These are phyloP conservation scores for Drosophila merina DNA, from an alignment of 2,888 invertebrate species.

Conservation along the genomic window DNA sequence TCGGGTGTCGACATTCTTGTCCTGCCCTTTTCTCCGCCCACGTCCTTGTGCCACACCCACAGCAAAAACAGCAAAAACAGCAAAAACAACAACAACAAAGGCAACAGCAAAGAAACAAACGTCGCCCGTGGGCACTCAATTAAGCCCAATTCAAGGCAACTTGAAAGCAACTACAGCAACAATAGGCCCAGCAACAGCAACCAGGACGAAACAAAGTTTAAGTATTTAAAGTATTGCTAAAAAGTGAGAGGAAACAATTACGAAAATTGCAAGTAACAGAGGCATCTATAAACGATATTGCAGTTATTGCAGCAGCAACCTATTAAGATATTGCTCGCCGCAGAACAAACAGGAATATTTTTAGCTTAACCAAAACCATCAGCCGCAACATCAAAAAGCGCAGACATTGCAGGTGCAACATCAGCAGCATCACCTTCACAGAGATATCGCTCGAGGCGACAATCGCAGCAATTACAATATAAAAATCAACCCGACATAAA, in stretches of 20 bases:
- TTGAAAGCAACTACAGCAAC: constrained; percentile 49
- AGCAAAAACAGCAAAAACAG: not conserved
- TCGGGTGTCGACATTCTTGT: constrained; percentile 46
- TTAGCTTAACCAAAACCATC: not conserved
- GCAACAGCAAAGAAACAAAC: not conserved
- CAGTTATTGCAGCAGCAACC: constrained; percentile 1
- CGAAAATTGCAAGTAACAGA: constrained; percentile 8
- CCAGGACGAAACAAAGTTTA: constrained; percentile 22
- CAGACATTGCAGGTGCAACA: constrained; percentile 22
- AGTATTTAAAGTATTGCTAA: constrained; percentile 4
- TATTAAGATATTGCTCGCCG: not conserved
- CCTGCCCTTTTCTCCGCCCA: not conserved
- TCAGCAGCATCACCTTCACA: not conserved
- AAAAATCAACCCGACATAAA: not conserved
- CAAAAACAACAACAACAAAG: not conserved
- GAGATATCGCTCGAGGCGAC: not conserved
- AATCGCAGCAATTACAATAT: constrained; percentile 1
- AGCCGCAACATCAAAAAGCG: constrained; percentile 3
- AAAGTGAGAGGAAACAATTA: constrained; percentile 7
- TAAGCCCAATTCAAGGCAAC: constrained; percentile 64
- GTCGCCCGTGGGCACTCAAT: constrained; percentile 75
- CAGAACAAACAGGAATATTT: constrained; percentile 22
- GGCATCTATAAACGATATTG: not conserved
- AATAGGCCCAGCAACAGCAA: constrained; percentile 29
- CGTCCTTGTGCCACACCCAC: constrained; percentile 15